These are phyloP conservation scores for Orientallactaga sibirica DNA, from an alignment of 2,797 vertebrate species.

Conservation along the genomic window DNA sequence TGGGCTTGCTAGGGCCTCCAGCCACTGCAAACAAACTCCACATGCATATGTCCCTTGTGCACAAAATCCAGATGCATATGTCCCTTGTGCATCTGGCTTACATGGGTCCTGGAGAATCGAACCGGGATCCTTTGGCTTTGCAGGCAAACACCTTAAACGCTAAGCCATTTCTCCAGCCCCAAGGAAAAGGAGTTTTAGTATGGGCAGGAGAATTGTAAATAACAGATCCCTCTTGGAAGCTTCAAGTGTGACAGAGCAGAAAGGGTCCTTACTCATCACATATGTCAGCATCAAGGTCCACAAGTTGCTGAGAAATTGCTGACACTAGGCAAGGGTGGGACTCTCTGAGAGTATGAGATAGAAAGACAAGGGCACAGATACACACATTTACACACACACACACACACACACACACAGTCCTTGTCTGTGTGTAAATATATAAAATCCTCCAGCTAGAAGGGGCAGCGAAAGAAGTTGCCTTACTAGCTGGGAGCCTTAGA, in stretches of 20 bases:
- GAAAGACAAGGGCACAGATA: not conserved
- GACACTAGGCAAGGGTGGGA: not conserved
- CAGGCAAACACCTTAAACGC: too few relatives aligned
- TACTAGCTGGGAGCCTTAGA: not conserved
- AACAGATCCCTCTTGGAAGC: not conserved
- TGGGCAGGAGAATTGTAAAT: not conserved
- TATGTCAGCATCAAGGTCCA: not conserved
- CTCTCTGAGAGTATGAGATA: not conserved
- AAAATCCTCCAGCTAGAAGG: not conserved
- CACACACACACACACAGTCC: not conserved
- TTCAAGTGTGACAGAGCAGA: conserved; percentile 6
- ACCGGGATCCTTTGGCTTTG: too few relatives aligned
- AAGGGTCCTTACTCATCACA: not conserved
- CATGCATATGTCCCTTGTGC: too few relatives aligned
- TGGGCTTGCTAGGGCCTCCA: too few relatives aligned
- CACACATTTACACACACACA: not conserved
- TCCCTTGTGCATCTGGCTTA: too few relatives aligned
- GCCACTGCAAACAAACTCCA: too few relatives aligned
- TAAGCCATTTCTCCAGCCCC: too few relatives aligned
- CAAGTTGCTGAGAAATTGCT: conserved; percentile 31
- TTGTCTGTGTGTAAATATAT: conserved; percentile 16
- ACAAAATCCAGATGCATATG: too few relatives aligned
- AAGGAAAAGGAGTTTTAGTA: conserved; percentile 48
- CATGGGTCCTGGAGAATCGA: too few relatives aligned
- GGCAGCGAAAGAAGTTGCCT: not conserved